These are phyloP conservation scores for Hemitrygon akajei DNA, from an alignment of 2,797 vertebrate species.

Conservation along the genomic window DNA sequence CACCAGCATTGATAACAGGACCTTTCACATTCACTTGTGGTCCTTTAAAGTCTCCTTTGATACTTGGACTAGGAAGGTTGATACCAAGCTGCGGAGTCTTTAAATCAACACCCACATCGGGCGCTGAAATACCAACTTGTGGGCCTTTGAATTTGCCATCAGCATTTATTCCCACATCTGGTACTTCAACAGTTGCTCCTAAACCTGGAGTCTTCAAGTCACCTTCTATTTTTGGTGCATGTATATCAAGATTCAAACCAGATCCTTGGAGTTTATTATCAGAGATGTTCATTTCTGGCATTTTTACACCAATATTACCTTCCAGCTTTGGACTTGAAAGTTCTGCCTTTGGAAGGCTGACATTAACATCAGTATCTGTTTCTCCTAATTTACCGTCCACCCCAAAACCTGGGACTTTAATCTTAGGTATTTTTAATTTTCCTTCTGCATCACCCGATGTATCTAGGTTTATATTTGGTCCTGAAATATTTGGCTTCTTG, in stretches of 20 bases:
- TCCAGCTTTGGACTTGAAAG: constrained; percentile 35
- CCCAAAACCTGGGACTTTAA: constrained; percentile 77
- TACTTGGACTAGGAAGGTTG: constrained; percentile 23
- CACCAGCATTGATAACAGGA: not conserved
- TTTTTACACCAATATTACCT: not conserved
- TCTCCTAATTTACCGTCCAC: constrained; percentile 60
- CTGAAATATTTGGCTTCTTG: constrained; percentile 27
- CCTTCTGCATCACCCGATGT: constrained; percentile 44
- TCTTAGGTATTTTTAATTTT: constrained; percentile 73
- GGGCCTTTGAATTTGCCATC: constrained; percentile 26
- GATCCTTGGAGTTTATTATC: not conserved
- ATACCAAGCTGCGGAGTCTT: not conserved
- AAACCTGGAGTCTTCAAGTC: not conserved
- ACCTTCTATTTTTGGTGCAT: not conserved
- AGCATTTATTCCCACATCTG: not conserved
- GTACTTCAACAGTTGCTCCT: not conserved
- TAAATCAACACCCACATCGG: not conserved
- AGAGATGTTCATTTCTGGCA: constrained; percentile 2
- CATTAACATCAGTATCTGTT: constrained; percentile 61
- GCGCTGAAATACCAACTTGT: constrained; percentile 7
- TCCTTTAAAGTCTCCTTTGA: constrained; percentile 31
- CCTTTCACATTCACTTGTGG: not conserved
- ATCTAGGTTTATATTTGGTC: constrained; percentile 45
- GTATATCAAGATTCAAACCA: constrained; percentile 15
- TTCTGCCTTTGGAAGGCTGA: constrained; percentile 55